Percentiles rank a stretch among this genome's conserved stretches.
Evolutionary conservation across 2,888 invertebrate genomes (phyloP).

Genomic region (Rhagonycha lutea): DNA sequence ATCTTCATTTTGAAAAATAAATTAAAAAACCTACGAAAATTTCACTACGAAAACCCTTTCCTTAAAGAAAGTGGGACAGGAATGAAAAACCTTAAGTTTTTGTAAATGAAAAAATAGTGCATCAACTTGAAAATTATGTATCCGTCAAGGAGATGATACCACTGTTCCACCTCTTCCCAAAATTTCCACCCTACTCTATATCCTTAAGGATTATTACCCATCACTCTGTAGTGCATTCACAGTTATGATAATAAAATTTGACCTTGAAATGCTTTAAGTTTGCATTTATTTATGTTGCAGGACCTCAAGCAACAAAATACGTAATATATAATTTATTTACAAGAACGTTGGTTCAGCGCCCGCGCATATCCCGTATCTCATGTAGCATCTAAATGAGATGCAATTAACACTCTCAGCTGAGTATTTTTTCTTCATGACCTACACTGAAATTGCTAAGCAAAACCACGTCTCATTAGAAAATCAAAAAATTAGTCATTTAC

Average conservation of each 20-base stretch:
- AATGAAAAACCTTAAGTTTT: too few species aligned
- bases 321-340: constrained; percentile 43
- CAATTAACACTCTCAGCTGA: constrained; percentile 47
- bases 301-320: constrained; percentile 10
- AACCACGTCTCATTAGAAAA: constrained; percentile 30
- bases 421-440: constrained; percentile 34
- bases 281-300: background rate
- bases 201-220: background rate
- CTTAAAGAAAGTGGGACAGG: too few species aligned
- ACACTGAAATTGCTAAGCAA: constrained; percentile 22
- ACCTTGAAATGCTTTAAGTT: background rate
- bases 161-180: background rate
- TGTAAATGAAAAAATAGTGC: too few species aligned
- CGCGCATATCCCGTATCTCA: constrained; percentile 42
- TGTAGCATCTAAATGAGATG: constrained; percentile 48
- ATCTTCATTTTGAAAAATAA: too few species aligned
- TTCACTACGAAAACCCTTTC: too few species aligned
- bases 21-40: too few species aligned
- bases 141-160: too few species aligned
- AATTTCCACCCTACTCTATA: background rate
- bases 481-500: constrained; percentile 12
- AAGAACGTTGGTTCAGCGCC: constrained; percentile 44
- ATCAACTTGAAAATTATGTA: too few species aligned
- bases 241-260: background rate
- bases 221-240: background rate